phyloP scores from a whole-genome alignment of 2,113 vertebrate species.

The Coptodon bakossiorum region DNA sequence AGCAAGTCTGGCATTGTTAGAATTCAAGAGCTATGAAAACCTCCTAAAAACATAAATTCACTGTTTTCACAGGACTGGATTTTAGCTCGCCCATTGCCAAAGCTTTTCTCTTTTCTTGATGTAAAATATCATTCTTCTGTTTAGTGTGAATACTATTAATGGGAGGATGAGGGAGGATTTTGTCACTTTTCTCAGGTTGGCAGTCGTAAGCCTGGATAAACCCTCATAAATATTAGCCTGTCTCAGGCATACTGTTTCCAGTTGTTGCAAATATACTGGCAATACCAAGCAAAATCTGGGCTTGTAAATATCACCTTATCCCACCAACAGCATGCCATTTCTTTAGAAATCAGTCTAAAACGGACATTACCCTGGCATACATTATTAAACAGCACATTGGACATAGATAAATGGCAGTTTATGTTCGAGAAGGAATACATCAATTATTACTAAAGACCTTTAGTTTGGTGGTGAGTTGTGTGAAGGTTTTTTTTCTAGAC shows the following conservation, averaged over 20 bases:
- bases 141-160: constrained; percentile 38
- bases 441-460: constrained; percentile 33
- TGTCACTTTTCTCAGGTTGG: constrained; percentile 57
- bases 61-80: constrained; percentile 13
- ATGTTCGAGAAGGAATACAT: constrained; percentile 14
- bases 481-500: constrained; percentile 6
- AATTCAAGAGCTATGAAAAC: constrained; percentile 23
- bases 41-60: constrained; percentile 44
- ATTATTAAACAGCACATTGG: neutral
- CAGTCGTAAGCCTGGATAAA: constrained; percentile 60
- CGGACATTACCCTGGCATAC: neutral
- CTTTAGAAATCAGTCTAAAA: neutral
- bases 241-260: constrained; percentile 47
- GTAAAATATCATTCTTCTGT: constrained; percentile 43
- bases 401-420: constrained; percentile 35
- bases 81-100: constrained; percentile 19
- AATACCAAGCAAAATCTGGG: constrained; percentile 2
- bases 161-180: constrained; percentile 63
- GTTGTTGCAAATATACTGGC: constrained; percentile 34
- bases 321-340: neutral
- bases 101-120: constrained; percentile 37
- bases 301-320: constrained; percentile 7
- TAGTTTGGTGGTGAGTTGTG: neutral
- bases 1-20: constrained; percentile 11
- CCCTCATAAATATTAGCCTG: constrained; percentile 60